Percentiles rank a stretch among this genome's conserved stretches.
These are phyloP conservation scores for Melanaphis sacchari DNA, from an alignment of 1,140 invertebrate genomes.

Conservation along the genomic window DNA sequence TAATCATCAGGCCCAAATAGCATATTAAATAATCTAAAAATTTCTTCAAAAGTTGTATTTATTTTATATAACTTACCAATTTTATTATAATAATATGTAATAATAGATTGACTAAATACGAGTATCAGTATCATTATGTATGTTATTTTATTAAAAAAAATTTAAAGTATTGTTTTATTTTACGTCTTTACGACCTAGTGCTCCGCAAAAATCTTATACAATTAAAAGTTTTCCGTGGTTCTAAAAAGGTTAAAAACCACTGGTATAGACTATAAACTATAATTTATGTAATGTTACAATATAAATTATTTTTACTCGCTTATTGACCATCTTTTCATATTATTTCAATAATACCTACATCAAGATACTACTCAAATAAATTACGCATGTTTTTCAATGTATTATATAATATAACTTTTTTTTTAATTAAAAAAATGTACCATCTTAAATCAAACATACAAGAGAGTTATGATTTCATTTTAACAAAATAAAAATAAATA, in stretches of 20 bases:
- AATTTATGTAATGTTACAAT: neutral
- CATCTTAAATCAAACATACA: constrained; percentile 44
- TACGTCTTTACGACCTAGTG: no score
- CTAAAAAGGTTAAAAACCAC: no score
- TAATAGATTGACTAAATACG: neutral
- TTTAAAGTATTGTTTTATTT: no score
- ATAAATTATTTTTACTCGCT: neutral
- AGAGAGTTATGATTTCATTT: constrained; percentile 48
- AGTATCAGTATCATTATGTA: neutral
- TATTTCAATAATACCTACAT: neutral
- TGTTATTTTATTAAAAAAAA: neutral
- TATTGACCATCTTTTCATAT: neutral
- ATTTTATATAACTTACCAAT: constrained; percentile 18
- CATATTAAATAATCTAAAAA: neutral
- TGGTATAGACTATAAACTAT: no score
- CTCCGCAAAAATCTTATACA: no score
- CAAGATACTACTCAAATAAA: neutral
- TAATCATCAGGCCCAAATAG: constrained; percentile 6
- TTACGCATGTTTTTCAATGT: neutral
- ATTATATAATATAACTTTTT: constrained; percentile 45
- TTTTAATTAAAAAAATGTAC: constrained; percentile 41
- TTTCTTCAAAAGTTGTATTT: neutral
- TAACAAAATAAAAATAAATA: no score
- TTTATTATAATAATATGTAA: neutral
- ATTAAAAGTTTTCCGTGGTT: no score